A percentile compares a stretch with the other conserved stretches of the same genome.
These are phyloP conservation scores for Holothuria scabra DNA, from an alignment of 53 echinoderm and acorn worm genomes.

Conservation along the genomic window DNA sequence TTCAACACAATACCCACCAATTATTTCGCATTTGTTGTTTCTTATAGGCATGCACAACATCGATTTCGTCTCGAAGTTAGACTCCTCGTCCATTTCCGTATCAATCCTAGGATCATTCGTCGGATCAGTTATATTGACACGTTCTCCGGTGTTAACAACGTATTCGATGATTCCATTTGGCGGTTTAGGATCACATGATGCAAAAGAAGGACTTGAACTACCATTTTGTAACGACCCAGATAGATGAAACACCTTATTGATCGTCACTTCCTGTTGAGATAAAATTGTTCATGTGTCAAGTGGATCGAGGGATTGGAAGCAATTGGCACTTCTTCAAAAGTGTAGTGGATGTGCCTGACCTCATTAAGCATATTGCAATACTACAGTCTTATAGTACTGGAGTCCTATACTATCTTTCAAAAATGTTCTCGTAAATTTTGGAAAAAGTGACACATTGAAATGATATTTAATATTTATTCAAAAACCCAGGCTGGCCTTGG, in stretches of 20 bases:
- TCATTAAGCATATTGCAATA: too few relatives aligned
- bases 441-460: too few relatives aligned
- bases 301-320: too few relatives aligned
- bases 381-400: too few relatives aligned
- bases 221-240: slow-evolving; percentile 87
- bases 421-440: too few relatives aligned
- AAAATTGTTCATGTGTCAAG: neutral
- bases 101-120: slow-evolving; percentile 87
- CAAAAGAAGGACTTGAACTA: slow-evolving; percentile 74
- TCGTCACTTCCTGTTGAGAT: slow-evolving; percentile 80
- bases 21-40: slow-evolving; percentile 94
- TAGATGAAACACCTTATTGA: slow-evolving; percentile 96
- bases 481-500: too few relatives aligned
- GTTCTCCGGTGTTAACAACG: slow-evolving; percentile 92
- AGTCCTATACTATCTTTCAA: too few relatives aligned
- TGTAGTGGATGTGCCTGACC: too few relatives aligned
- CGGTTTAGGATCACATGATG: slow-evolving; percentile 85
- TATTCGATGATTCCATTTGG: slow-evolving; percentile 94
- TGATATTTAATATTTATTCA: too few relatives aligned
- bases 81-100: slow-evolving; percentile 77
- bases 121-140: slow-evolving; percentile 85
- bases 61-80: slow-evolving; percentile 90
- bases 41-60: slow-evolving; percentile 97
- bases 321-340: too few relatives aligned
- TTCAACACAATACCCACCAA: slow-evolving; percentile 67